Evolutionary conservation across 1,140 invertebrate genomes (phyloP), one percentile per base, ranked within the genome.

Genomic region (Oryctes rhinoceros): DNA sequence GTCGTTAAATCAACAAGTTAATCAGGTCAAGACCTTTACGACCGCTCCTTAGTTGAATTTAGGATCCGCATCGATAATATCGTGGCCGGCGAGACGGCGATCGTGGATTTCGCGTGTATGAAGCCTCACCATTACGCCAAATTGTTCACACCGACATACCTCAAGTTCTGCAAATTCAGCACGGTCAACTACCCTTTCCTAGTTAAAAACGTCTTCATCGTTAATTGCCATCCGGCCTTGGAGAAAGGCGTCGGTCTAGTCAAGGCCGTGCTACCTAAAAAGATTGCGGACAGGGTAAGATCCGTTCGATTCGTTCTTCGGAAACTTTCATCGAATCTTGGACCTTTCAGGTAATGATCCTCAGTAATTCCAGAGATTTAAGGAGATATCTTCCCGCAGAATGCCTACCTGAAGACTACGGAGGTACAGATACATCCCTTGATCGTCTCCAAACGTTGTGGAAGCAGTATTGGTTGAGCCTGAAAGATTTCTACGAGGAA

Each of bases 381-480:
- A 44, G 18, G 4, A 76, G 24, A 37, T n/a, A 47, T 47, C 18
- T 76, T 47, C 18, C 75, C 1, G 15, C 7, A n/a, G 20, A 47
- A 0, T 76, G 15, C n/a, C 20, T 76, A 10, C 75, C 48, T 0
- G 30, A 37, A 30, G 39, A 39, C 13, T 74, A 49, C 4, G 30
- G 76, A 59, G n/a, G 18, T 30, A 59, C 78, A 49, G 9, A 78
- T 18, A 18, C 20, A 3, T n/a, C 18, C 1, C 0, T 48, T 2
- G n/a, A 67, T 39, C 15, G 5, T 5, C 44, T 81, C 74, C 24
- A 77, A 83, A 79, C 80, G 0, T 75, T 82, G 15, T 84, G 82
- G 83, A 75, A 48, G 15, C 30, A 81, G 75, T 47, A 80, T 67
- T 67, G 83, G 3, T 74, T 82, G 48, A 80, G 74, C 20, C 59